phyloP scores from a whole-genome alignment of 2,888 invertebrate genomes.

The Cryptocephalus moraei region DNA sequence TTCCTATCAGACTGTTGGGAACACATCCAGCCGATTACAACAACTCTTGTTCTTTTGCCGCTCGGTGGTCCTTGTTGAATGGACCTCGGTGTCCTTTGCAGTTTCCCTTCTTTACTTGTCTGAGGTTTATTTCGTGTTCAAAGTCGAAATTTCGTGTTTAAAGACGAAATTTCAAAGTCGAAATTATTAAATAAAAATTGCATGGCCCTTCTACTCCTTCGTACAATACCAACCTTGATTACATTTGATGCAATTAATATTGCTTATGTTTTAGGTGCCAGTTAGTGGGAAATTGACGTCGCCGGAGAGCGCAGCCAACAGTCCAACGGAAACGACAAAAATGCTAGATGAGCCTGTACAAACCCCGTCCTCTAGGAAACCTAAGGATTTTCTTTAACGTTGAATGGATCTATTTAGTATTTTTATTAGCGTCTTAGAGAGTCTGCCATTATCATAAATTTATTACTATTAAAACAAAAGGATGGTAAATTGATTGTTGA shows the following conservation, averaged over 20 bases:
- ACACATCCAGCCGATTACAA: too few relatives aligned
- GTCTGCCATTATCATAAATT: conserved; percentile 2
- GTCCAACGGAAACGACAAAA: conserved; percentile 47
- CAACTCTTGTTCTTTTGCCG: too few relatives aligned
- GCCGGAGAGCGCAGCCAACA: conserved; percentile 38
- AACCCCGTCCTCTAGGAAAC: conserved; percentile 37
- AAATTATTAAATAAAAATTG: too few relatives aligned
- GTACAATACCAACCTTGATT: too few relatives aligned
- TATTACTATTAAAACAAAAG: neutral
- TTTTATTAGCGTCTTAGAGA: conserved; percentile 4
- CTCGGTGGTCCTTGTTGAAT: too few relatives aligned
- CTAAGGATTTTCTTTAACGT: conserved; percentile 35
- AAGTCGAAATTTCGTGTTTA: too few relatives aligned
- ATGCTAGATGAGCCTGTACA: conserved; percentile 39
- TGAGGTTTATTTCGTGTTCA: too few relatives aligned
- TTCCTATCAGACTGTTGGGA: too few relatives aligned
- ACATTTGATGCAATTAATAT: neutral
- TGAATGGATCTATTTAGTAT: conserved; percentile 6
- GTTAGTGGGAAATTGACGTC: conserved; percentile 30
- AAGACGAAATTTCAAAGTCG: too few relatives aligned
- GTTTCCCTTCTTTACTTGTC: too few relatives aligned
- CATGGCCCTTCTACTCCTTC: too few relatives aligned
- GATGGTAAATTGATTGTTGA: neutral
- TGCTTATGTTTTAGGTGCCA: conserved; percentile 18
- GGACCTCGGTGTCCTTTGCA: too few relatives aligned